Base-by-base conservation (phyloP, 2,888 invertebrate genomes). In the Drosophila birchii region DNA sequence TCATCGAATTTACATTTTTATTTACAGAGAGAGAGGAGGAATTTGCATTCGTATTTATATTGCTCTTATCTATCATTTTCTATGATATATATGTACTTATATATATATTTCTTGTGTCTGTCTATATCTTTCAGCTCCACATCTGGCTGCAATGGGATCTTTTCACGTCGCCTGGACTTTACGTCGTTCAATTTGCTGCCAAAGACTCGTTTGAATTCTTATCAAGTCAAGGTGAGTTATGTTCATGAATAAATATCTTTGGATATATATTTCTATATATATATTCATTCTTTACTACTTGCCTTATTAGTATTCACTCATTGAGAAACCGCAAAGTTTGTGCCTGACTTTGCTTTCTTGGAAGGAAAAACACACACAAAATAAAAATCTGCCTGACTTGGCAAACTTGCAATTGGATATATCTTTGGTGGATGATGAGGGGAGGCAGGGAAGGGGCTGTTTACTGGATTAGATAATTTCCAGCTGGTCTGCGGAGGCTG, bases 131-230 rank as follows among this genome's bases (percentile, higher is more conserved):
- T 32, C 95, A 97, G 97, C 92, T 95, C 96, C 91, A 96, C 96
- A 81, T 96, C 97, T 89, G 97, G 97, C 79, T 97, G 97, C 78
- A 97, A 97, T 92, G 97, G 97, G 69, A 98, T 99, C 88, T 99
- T 99, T 94, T 96, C 96, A 47, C 95, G 98, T 89, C 96, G 99
- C 83, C 94, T 96, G 92, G 98, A 98, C 93, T 98, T 98, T 94
- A 97, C 98, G 90, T 97, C 97, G 61, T 98, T 98, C 95, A 97
- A 98, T 93, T 95, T 96, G 86, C 95, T 99, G 91, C 99, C 99
- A 83, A 96, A 96, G 93, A 96, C 97, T 93, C 98, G 98, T 94
- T 96, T 98, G 92, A 99, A 99, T 95, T 98, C 98, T 91, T 99
- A 98, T 94, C 98, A 99, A 95, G 98, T 99, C 93, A 99, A 99